Evolutionary conservation across 2,888 invertebrate genomes (phyloP), one percentile per base, ranked within the genome.

Genomic region (Alviniconcha strummeri): DNA sequence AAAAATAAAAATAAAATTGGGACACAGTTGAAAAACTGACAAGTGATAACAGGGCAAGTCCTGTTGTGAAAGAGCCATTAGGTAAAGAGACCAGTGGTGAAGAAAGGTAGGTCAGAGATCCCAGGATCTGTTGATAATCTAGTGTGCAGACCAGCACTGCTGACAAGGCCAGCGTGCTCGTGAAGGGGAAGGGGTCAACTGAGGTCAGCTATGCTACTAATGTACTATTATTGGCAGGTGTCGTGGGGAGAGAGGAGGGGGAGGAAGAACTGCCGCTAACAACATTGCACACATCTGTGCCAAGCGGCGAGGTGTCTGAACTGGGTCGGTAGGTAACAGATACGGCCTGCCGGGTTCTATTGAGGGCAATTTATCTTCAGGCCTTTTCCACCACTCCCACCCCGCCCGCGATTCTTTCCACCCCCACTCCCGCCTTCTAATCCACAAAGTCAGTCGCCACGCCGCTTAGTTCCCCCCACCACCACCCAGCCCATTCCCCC

Each of bases 291-390:
- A 64, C 64, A 19, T 13, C 64, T 78, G 64, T 78, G 78, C 78
- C 78, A 78, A 78, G 78, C 64, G 60, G 52, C 15, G 4, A 78
- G 78, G 77, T 52, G 60, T 64, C 60, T 19, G 7, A 78, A 52
- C 64, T 78, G 78, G 78, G 78, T 78, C 78, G 78, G 78, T 78
- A 78, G 78, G 78, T 64, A 78, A 78, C 78, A 78, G 78, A 78
- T 78, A 78, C 64, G 60, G 52, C 77, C 5, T n/a, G 60, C 60
- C 13, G 60, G 60, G 60, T 78, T 64, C 60, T 78, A 78, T 78
- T 78, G 78, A 78, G 60, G 78, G 78, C 78, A 78, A 78, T 78
- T 60, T 78, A 78, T 78, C 78, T 78, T 57, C 78, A 77, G 76
- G 76, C 76, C n/a, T n/a, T 36, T 36, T 36, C 54, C 74, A 3